Conservation (phyloP, 2,113 vertebrate species). For the Camelus dromedarius region DNA sequence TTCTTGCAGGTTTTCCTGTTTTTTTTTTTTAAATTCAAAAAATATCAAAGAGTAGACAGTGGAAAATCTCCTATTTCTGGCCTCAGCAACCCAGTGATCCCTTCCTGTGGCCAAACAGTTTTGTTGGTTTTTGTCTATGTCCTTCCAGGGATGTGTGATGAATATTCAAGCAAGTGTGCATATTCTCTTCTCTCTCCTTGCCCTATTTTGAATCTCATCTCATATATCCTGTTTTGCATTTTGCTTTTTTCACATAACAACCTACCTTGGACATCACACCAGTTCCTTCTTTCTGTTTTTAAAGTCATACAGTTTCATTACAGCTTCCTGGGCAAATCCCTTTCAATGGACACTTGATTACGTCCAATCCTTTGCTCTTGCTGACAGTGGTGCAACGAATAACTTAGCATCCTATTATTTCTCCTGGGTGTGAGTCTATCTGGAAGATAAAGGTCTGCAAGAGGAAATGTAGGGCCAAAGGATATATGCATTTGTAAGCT, state of each 20-base stretch:
- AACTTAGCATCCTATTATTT: background rate
- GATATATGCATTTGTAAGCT: background rate
- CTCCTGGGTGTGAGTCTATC: background rate
- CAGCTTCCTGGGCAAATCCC: background rate
- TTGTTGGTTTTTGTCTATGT: background rate
- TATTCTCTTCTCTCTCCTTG: background rate
- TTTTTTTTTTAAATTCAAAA: background rate
- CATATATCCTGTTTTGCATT: background rate
- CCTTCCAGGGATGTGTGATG: constrained; percentile 28
- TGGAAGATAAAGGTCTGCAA: background rate
- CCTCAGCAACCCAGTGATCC: background rate
- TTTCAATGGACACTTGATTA: background rate
- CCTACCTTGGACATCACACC: background rate
- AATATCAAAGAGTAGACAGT: background rate
- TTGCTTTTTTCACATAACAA: background rate
- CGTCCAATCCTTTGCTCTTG: background rate
- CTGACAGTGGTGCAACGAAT: background rate
- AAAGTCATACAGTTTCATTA: background rate
- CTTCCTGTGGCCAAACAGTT: background rate
- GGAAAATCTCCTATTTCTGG: background rate
- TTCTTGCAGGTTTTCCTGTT: background rate
- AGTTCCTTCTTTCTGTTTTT: background rate
- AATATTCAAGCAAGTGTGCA: background rate
- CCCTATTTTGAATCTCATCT: background rate
- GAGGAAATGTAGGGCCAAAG: background rate